A percentile compares a stretch with the other conserved stretches of the same genome.
Evolutionary conservation across 2,797 vertebrate genomes (phyloP).

Genomic region (Pangasius krempfi): DNA sequence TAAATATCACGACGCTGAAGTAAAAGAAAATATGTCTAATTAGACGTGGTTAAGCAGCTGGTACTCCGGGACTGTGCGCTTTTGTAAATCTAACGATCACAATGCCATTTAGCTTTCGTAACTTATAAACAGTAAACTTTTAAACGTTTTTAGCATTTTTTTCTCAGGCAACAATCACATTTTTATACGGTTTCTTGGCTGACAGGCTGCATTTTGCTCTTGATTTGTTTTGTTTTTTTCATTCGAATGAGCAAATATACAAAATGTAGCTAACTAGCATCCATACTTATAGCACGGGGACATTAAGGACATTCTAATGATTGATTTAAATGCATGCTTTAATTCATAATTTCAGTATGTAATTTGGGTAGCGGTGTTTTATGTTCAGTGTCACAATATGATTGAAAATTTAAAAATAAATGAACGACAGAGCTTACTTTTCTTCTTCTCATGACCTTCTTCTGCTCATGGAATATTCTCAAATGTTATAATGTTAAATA

Average conservation of each 20-base stretch:
- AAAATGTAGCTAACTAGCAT: neutral
- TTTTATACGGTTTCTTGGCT: neutral
- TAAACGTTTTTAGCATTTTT: neutral
- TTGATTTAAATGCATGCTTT: neutral
- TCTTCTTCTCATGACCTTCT: neutral
- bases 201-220: neutral
- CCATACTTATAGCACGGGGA: neutral
- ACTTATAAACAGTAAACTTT: neutral
- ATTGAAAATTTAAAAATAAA: neutral
- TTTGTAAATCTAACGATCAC: constrained; percentile 23
- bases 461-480: too few relatives aligned
- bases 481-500: too few relatives aligned
- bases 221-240: neutral
- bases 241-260: neutral
- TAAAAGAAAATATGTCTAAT: constrained; percentile 55
- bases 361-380: neutral
- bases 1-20: constrained; percentile 62
- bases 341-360: neutral
- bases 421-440: neutral
- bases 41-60: constrained; percentile 55
- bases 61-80: constrained; percentile 20
- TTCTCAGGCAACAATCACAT: neutral
- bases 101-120: constrained; percentile 14
- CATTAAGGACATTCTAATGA: neutral
- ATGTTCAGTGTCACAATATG: neutral